These are phyloP conservation scores for Plagodis dolabraria DNA, from an alignment of 2,888 invertebrate genomes.

Conservation along the genomic window DNA sequence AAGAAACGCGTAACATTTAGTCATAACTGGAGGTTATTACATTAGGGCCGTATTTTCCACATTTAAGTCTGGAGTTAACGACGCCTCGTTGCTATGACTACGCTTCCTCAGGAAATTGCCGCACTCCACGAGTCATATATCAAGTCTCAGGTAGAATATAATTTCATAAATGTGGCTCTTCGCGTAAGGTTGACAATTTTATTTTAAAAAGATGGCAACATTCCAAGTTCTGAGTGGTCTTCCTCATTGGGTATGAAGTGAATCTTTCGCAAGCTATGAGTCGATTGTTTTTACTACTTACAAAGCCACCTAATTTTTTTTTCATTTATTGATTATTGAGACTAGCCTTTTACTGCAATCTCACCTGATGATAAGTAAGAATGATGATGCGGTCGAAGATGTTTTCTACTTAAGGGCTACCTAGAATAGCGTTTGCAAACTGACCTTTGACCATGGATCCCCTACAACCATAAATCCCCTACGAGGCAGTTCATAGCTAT, in stretches of 20 bases:
- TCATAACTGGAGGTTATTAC: slow-evolving; percentile 48
- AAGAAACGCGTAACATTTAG: slow-evolving; percentile 21
- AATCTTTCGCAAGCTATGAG: too few relatives aligned
- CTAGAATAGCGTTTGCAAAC: too few relatives aligned
- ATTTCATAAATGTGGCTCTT: slow-evolving; percentile 54
- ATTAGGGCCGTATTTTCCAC: slow-evolving; percentile 50
- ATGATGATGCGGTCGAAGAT: too few relatives aligned
- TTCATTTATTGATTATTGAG: too few relatives aligned
- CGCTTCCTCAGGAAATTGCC: slow-evolving; percentile 76
- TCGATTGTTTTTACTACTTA: too few relatives aligned
- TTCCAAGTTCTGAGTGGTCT: slow-evolving; percentile 39
- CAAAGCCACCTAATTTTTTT: too few relatives aligned
- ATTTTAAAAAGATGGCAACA: slow-evolving; percentile 45
- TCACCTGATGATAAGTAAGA: too few relatives aligned
- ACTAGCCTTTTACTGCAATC: too few relatives aligned
- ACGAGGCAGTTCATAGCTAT: too few relatives aligned
- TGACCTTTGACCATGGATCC: too few relatives aligned
- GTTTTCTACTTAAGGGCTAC: too few relatives aligned
- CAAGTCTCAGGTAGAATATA: slow-evolving; percentile 71
- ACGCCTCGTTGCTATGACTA: slow-evolving; percentile 57
- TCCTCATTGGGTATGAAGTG: not conserved
- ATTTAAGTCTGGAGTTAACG: slow-evolving; percentile 25
- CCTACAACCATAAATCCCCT: too few relatives aligned
- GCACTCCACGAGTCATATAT: slow-evolving; percentile 69
- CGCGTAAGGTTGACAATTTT: slow-evolving; percentile 42